Conservation (phyloP, 2,113 vertebrate species). For the Hippoglossus stenolepis region DNA sequence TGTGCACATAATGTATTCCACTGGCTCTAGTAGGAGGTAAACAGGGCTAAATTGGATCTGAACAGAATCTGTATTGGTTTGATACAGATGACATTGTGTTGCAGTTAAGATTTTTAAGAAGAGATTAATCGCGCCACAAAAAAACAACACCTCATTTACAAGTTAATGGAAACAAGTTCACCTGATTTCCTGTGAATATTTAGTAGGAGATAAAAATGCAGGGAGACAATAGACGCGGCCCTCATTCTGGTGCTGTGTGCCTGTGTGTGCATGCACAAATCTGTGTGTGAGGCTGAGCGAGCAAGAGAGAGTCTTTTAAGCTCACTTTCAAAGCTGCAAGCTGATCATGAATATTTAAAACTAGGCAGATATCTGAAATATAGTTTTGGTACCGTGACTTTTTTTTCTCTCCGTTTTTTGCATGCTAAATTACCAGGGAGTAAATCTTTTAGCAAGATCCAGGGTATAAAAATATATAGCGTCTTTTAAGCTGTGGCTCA, state of each 20-base stretch:
- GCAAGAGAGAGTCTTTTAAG: conserved; percentile 54
- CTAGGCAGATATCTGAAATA: conserved; percentile 56
- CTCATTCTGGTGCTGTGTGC: neutral
- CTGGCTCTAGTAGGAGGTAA: conserved; percentile 26
- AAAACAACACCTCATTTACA: conserved; percentile 68
- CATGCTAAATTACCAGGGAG: conserved; percentile 55
- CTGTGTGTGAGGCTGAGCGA: conserved; percentile 24
- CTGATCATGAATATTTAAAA: conserved; percentile 76
- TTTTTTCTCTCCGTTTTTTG: conserved; percentile 22
- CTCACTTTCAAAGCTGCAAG: conserved; percentile 72
- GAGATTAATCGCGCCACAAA: conserved; percentile 68
- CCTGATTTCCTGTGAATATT: conserved; percentile 65
- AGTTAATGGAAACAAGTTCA: conserved; percentile 63
- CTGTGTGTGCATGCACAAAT: neutral
- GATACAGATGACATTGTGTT: conserved; percentile 35
- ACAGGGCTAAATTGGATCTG: conserved; percentile 30
- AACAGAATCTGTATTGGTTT: conserved; percentile 43
- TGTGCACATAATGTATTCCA: neutral
- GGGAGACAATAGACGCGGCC: conserved; percentile 17
- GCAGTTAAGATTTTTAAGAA: conserved; percentile 69
- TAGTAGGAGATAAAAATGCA: conserved; percentile 37
- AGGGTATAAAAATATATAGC: conserved; percentile 46
- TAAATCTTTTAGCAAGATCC: conserved; percentile 35
- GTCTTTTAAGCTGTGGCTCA: conserved; percentile 59
- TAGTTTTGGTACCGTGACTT: conserved; percentile 35